Percentiles rank a stretch among this genome's conserved stretches.
Evolutionary conservation across 2,797 vertebrate species (phyloP).

Genomic region (Platalea minor): DNA sequence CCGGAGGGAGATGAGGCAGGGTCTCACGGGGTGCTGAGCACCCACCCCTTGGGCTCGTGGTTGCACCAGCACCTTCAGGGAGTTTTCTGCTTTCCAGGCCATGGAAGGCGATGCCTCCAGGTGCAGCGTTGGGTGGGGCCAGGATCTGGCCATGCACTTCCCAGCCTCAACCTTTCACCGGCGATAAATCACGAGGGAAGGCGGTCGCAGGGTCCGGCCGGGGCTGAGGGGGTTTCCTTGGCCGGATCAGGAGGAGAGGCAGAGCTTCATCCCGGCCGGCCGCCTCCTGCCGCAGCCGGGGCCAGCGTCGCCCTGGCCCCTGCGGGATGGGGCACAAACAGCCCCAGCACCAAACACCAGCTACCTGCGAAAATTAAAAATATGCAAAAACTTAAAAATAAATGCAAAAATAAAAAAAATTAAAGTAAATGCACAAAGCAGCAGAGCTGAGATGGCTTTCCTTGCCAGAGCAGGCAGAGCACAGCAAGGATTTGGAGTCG

Average conservation of each 20-base stretch:
- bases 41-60: accelerated
- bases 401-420: background rate
- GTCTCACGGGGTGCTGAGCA: background rate
- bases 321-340: accelerated
- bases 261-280: background rate
- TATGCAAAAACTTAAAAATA: too few relatives aligned
- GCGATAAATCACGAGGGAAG: accelerated
- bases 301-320: accelerated
- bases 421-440: background rate
- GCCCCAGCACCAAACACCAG: background rate
- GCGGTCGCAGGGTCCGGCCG: accelerated
- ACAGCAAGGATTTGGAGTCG: background rate
- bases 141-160: accelerated
- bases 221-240: background rate
- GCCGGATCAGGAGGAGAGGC: background rate
- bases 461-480: background rate
- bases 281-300: background rate
- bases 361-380: background rate
- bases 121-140: accelerated
- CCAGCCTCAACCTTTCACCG: accelerated
- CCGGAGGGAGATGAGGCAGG: background rate
- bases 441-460: background rate
- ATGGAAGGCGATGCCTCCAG: accelerated
- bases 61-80: background rate
- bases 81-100: background rate